Conservation (phyloP, 2,113 vertebrate species). For the Mormyrus lacerda region DNA sequence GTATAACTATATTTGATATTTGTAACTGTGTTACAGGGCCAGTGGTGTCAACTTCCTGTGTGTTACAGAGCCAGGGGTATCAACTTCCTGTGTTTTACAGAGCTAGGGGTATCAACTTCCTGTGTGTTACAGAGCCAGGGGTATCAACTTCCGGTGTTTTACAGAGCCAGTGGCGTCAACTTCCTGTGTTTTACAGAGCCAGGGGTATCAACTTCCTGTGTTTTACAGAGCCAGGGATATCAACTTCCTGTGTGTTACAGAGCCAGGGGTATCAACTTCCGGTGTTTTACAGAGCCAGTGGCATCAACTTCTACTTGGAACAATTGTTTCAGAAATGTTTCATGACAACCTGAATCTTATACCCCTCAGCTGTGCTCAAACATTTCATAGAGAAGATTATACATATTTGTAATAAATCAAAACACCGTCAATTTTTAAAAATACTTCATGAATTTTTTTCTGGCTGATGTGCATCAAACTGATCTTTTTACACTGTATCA, state of each 20-base stretch:
- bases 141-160: neutral
- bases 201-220: neutral
- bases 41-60: neutral
- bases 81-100: neutral
- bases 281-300: neutral
- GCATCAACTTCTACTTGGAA: neutral
- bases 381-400: neutral
- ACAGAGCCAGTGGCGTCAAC: neutral
- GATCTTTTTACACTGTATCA: neutral
- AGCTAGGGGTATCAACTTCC: neutral
- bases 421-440: neutral
- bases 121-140: neutral
- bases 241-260: neutral
- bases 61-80: neutral
- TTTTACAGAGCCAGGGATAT: neutral
- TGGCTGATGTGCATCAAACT: neutral
- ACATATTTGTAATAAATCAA: neutral
- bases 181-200: neutral
- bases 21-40: neutral
- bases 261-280: neutral
- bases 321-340: no score
- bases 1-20: neutral
- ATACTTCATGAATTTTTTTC: neutral
- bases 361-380: neutral
- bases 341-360: no score